Conservation (phyloP, 2,113 vertebrate species). For the Colaptes auratus region DNA sequence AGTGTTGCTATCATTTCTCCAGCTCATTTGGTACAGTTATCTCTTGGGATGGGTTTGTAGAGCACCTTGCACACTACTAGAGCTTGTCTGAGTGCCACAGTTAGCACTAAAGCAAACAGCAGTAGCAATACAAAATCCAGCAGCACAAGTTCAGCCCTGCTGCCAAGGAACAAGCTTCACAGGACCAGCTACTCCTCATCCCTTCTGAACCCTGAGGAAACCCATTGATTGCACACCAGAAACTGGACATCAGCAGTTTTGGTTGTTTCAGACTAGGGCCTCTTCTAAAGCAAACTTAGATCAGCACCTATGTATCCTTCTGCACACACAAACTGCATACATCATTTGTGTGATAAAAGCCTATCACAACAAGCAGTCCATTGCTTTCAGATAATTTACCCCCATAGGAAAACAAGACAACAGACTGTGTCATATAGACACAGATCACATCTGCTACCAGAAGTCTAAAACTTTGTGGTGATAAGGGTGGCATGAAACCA, state of each 20-base stretch:
- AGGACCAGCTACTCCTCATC: neutral
- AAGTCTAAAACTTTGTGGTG: neutral
- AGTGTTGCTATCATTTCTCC: neutral
- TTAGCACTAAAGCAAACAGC: neutral
- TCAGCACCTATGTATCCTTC: neutral
- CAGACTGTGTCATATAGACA: neutral
- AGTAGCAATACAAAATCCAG: neutral
- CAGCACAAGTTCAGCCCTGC: neutral
- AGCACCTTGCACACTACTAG: neutral
- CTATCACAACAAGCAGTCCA: neutral
- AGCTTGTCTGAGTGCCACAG: neutral
- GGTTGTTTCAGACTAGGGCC: neutral
- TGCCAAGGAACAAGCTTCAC: neutral
- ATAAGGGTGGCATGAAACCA: neutral
- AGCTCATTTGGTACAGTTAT: neutral
- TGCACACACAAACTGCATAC: neutral
- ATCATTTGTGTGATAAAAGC: neutral
- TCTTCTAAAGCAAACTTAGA: constrained; percentile 19
- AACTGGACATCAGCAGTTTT: constrained; percentile 1
- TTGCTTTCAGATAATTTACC: neutral
- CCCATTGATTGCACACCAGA: neutral
- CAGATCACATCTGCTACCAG: neutral
- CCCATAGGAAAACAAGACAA: neutral
- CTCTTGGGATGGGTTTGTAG: neutral
- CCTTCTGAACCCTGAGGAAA: neutral